Percentiles rank a stretch among this genome's conserved stretches.
Conservation (phyloP, 2,113 vertebrate genomes). For the Cebus imitator region DNA sequence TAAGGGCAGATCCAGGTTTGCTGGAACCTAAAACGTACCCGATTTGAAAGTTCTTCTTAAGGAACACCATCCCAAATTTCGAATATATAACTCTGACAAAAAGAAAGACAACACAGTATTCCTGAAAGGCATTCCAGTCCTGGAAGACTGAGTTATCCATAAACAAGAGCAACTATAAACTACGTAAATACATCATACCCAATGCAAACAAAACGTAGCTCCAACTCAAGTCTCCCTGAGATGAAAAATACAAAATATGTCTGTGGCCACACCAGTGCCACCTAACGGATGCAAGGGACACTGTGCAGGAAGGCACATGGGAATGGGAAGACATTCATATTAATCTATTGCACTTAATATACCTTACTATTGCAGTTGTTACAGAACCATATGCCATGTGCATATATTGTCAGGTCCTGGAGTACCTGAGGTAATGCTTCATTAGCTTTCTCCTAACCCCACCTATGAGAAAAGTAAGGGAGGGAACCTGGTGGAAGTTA, state of each 20-base stretch:
- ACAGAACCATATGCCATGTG: background rate
- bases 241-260: background rate
- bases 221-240: background rate
- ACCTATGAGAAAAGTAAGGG: background rate
- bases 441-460: background rate
- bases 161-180: background rate
- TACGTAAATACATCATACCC: background rate
- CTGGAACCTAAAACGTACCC: background rate
- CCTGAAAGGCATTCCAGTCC: background rate
- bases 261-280: fast-evolving
- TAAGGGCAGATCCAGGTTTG: background rate
- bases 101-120: background rate
- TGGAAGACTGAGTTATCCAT: background rate
- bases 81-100: background rate
- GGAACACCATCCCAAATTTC: background rate
- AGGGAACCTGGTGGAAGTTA: background rate
- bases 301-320: background rate
- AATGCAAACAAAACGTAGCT: background rate
- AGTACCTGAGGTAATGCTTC: background rate
- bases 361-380: background rate
- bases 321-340: background rate
- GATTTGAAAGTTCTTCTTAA: background rate
- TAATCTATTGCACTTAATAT: background rate
- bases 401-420: background rate
- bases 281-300: background rate